phyloP scores from a whole-genome alignment of 2,888 invertebrate species.

The Catocala sponsa region DNA sequence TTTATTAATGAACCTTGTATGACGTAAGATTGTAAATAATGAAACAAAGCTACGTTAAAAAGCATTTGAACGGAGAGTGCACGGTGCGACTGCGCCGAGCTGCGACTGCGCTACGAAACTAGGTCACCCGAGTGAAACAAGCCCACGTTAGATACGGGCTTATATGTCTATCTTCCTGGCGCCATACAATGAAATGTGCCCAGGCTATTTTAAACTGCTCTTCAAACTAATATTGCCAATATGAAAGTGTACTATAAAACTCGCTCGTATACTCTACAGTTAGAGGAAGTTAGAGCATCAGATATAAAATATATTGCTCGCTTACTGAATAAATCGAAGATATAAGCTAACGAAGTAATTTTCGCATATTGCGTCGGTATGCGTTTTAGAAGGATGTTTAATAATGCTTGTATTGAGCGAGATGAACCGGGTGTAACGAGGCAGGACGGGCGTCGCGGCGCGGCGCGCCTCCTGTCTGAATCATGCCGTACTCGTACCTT shows the following conservation, averaged over 20 bases:
- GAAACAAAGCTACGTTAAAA: slow-evolving; percentile 32
- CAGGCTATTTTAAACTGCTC: slow-evolving; percentile 19
- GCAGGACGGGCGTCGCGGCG: slow-evolving; percentile 36
- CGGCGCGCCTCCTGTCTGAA: slow-evolving; percentile 64
- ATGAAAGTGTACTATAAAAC: slow-evolving; percentile 4
- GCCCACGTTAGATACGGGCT: slow-evolving; percentile 48
- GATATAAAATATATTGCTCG: no score
- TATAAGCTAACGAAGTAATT: no score
- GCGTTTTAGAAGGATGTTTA: background rate
- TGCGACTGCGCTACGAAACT: slow-evolving; percentile 62
- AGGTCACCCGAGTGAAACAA: slow-evolving; percentile 66
- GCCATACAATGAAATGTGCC: slow-evolving; percentile 43
- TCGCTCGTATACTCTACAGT: background rate
- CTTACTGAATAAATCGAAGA: background rate
- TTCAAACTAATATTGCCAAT: slow-evolving; percentile 19
- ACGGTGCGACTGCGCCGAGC: slow-evolving; percentile 34
- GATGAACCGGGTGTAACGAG: slow-evolving; percentile 31
- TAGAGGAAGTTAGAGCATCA: background rate
- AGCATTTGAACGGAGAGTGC: slow-evolving; percentile 30
- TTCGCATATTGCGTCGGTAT: background rate
- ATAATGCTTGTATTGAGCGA: slow-evolving; percentile 4
- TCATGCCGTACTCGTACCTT: slow-evolving; percentile 68
- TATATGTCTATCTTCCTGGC: slow-evolving; percentile 55
- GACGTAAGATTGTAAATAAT: slow-evolving; percentile 6
- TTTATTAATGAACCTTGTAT: background rate